phyloP scores from a whole-genome alignment of 2,797 vertebrate species.

The Gymnodraco acuticeps region DNA sequence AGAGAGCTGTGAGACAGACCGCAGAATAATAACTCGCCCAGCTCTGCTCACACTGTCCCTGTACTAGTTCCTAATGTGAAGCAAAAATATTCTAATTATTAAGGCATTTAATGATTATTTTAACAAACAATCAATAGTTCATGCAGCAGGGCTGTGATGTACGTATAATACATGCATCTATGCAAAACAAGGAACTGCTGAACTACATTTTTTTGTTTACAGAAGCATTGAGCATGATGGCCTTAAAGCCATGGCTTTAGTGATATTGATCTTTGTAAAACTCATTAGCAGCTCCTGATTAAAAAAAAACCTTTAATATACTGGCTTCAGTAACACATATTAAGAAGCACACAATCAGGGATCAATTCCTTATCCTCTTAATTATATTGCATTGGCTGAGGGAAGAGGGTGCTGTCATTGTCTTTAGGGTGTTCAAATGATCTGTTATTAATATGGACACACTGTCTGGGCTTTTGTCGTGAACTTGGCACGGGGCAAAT shows the following conservation, averaged over 20 bases:
- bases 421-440: constrained; percentile 66
- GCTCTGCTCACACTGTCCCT: constrained; percentile 46
- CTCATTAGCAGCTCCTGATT: constrained; percentile 80
- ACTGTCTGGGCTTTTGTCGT: constrained; percentile 54
- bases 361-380: constrained; percentile 82
- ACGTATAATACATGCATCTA: neutral
- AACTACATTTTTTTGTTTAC: constrained; percentile 37
- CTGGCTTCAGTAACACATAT: constrained; percentile 81
- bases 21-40: constrained; percentile 58
- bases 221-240: constrained; percentile 31
- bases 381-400: constrained; percentile 80
- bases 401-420: constrained; percentile 60
- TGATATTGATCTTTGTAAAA: constrained; percentile 80
- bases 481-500: constrained; percentile 43
- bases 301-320: constrained; percentile 73
- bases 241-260: constrained; percentile 60
- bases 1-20: constrained; percentile 68
- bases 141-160: neutral
- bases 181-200: constrained; percentile 22
- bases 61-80: constrained; percentile 49
- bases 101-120: constrained; percentile 46
- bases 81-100: constrained; percentile 59
- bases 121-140: constrained; percentile 39
- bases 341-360: constrained; percentile 78
- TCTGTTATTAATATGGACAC: constrained; percentile 70